Evolutionary conservation across 2,888 invertebrate species (phyloP).

Genomic region (Amaurobius ferox): DNA sequence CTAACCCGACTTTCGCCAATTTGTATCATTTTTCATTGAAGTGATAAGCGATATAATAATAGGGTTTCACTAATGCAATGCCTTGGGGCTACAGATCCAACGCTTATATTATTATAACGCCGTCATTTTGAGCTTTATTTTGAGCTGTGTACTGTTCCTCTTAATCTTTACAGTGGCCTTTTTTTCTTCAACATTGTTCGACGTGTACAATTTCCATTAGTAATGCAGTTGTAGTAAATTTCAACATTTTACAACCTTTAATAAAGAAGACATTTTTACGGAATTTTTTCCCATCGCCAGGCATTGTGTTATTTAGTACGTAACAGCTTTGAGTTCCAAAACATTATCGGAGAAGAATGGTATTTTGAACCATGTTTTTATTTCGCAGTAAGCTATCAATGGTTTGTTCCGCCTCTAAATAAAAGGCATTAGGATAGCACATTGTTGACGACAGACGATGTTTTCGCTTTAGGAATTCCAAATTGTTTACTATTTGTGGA

Average conservation of each 20-base stretch:
- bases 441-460: background rate
- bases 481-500: no score
- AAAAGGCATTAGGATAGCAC: background rate
- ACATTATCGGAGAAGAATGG: background rate
- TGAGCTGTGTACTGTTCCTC: slow-evolving; percentile 31
- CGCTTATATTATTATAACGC: slow-evolving; percentile 35
- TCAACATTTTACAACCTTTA: slow-evolving; percentile 20
- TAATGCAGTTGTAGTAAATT: slow-evolving; percentile 18
- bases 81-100: slow-evolving; percentile 42
- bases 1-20: slow-evolving; percentile 38
- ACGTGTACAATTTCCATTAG: slow-evolving; percentile 52
- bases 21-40: slow-evolving; percentile 63
- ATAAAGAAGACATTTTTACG: background rate
- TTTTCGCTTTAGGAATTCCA: no score
- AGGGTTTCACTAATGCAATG: slow-evolving; percentile 59
- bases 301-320: background rate
- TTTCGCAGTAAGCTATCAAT: background rate
- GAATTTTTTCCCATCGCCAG: background rate
- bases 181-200: slow-evolving; percentile 9
- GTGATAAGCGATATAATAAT: slow-evolving; percentile 62
- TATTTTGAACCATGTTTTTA: background rate
- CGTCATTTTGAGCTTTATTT: slow-evolving; percentile 47
- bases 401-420: background rate
- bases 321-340: background rate
- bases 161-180: slow-evolving; percentile 27